Conservation (phyloP, 2,888 invertebrate genomes). For the Rhamnusium bicolor region DNA sequence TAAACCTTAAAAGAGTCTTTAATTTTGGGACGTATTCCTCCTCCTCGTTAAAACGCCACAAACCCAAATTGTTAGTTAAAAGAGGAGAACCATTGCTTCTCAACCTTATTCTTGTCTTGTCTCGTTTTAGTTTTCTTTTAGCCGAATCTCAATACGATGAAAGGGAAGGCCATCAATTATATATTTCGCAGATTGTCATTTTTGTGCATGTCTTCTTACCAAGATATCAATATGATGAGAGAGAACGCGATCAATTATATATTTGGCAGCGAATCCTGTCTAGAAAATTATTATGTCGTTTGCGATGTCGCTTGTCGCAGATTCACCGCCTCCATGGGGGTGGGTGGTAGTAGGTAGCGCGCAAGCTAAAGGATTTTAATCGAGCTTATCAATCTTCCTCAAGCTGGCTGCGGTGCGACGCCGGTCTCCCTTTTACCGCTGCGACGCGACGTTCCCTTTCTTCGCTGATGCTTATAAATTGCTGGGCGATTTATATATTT, state of each 20-base stretch:
- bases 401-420: conserved; percentile 25
- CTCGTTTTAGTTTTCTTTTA: not conserved
- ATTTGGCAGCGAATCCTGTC: conserved; percentile 1
- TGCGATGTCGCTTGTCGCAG: not conserved
- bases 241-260: not conserved
- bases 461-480: conserved; percentile 33
- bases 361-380: conserved; percentile 34
- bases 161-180: not conserved
- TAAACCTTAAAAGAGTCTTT: not conserved
- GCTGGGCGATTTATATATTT: conserved; percentile 34
- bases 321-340: not conserved
- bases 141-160: not conserved
- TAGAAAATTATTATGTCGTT: conserved; percentile 20
- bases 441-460: conserved; percentile 10
- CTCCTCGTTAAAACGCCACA: not conserved
- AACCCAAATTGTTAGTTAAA: too few species aligned
- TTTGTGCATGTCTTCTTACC: not conserved
- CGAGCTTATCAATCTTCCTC: conserved; percentile 44
- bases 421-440: conserved; percentile 13
- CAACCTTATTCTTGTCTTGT: too few species aligned
- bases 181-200: not conserved
- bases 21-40: not conserved
- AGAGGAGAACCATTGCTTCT: too few species aligned
- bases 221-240: not conserved
- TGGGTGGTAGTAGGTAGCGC: not conserved